Base-by-base conservation (phyloP, 2,888 invertebrate genomes). In the Reticulitermes lucifugus region DNA sequence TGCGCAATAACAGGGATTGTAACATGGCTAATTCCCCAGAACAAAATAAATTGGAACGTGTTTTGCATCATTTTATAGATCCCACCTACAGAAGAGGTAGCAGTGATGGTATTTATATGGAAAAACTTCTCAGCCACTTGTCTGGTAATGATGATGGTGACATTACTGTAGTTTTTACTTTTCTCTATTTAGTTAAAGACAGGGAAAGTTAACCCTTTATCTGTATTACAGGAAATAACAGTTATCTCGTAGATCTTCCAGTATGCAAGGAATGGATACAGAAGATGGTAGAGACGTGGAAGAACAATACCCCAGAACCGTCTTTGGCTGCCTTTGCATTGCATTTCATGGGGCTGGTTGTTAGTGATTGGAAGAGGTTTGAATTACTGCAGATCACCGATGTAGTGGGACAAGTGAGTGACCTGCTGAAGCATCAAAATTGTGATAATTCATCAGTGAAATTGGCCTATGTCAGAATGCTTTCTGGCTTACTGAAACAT, bases 401-500 rank as follows among this genome's bases (percentile, higher is more conserved):
- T 86, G 87, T 92, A 2, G 91, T 91, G 85, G 89, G 89, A 80
- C 90, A 90, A 85, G 86, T 92, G 1, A 90, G 90, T 65, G 85
- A 86, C 60, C 87, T 90, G 55, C 89, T 91, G 84, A 89, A 90
- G 73, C 88, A 91, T 5, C 87, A 88, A 83, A 88, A 89, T 80
- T 88, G 91, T 0, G 89, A 90, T 41, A 90, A 93, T 84, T 93
- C 95, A 0, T 94, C 94, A 25, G 90, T 95, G 46, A 94, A 94
- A 89, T 92, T 95, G 82, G 95, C 94, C 0, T 94, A 93, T 86
- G 93, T 95, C 85, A 93, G 94, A 83, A 92, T 96, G 86, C 91
- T 95, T 29, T 89, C 92, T 21, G 91, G 94, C 21, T 91, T 95
- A 59, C 91, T 94, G 12, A 91, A 91, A 70, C 95, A 96, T 88